Conservation (phyloP, 2,797 vertebrate genomes). For the Phataginus tricuspis region DNA sequence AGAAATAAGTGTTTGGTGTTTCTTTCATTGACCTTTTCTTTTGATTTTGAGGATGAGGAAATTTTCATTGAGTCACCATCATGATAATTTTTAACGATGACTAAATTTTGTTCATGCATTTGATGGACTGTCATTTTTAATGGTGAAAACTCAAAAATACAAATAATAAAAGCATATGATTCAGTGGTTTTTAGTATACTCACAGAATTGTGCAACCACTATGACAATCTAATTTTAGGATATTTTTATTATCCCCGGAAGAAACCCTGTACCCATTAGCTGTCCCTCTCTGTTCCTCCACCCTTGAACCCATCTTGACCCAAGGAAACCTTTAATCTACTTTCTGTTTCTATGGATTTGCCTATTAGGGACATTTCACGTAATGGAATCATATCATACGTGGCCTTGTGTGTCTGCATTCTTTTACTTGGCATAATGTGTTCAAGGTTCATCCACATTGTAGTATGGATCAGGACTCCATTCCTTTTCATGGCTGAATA, state of each 20-base stretch:
- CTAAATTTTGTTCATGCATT: slow-evolving; percentile 26
- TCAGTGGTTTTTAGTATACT: neutral
- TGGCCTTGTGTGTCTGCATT: neutral
- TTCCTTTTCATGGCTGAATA: neutral
- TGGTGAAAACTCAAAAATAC: neutral
- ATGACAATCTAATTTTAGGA: neutral
- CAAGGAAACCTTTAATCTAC: neutral
- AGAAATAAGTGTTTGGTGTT: neutral
- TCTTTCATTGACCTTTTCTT: neutral
- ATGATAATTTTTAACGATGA: neutral
- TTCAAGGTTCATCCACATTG: neutral
- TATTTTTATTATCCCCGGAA: neutral
- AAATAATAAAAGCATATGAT: neutral
- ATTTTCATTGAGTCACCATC: neutral
- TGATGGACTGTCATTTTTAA: neutral
- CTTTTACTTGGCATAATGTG: neutral
- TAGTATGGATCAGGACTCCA: neutral
- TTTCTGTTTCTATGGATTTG: neutral
- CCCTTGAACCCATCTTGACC: neutral
- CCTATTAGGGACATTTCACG: neutral
- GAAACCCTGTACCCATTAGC: neutral
- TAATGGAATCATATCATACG: neutral
- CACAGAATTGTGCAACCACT: neutral
- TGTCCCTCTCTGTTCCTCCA: neutral
- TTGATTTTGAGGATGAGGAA: neutral